phyloP scores from a whole-genome alignment of 1,140 invertebrate species.

The Cataglyphis hispanica region DNA sequence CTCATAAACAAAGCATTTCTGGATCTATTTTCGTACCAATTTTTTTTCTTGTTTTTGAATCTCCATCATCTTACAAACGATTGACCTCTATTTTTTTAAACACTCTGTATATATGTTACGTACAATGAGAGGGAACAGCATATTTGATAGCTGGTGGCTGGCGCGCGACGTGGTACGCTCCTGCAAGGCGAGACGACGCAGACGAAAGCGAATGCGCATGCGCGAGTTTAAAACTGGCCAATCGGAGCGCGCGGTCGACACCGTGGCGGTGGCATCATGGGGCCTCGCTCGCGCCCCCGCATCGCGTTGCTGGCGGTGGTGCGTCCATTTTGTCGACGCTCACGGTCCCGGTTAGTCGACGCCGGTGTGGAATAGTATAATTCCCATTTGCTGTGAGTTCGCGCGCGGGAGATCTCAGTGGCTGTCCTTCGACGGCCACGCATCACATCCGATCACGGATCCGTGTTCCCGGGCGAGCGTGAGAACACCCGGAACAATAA shows the following conservation, averaged over 20 bases:
- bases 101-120: too few species aligned
- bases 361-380: slow-evolving; percentile 78
- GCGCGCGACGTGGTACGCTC: neutral
- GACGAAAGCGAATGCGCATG: slow-evolving; percentile 34
- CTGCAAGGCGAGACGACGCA: neutral
- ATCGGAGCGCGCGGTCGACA: slow-evolving; percentile 29
- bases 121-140: neutral
- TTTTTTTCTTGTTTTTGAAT: too few species aligned
- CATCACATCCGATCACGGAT: neutral
- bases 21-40: too few species aligned
- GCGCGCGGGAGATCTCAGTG: slow-evolving; percentile 72
- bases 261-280: slow-evolving; percentile 66
- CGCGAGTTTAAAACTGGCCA: slow-evolving; percentile 72
- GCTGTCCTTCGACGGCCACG: slow-evolving; percentile 76
- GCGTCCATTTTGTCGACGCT: slow-evolving; percentile 80
- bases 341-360: slow-evolving; percentile 81
- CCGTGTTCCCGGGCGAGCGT: too few species aligned
- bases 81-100: too few species aligned
- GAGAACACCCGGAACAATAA: too few species aligned
- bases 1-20: too few species aligned
- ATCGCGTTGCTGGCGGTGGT: slow-evolving; percentile 29
- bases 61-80: too few species aligned
- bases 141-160: neutral
- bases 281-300: slow-evolving; percentile 71
- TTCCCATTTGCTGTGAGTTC: slow-evolving; percentile 78